Evolutionary conservation across 2,797 vertebrate species (phyloP).

Genomic region (Chelonia mydas): DNA sequence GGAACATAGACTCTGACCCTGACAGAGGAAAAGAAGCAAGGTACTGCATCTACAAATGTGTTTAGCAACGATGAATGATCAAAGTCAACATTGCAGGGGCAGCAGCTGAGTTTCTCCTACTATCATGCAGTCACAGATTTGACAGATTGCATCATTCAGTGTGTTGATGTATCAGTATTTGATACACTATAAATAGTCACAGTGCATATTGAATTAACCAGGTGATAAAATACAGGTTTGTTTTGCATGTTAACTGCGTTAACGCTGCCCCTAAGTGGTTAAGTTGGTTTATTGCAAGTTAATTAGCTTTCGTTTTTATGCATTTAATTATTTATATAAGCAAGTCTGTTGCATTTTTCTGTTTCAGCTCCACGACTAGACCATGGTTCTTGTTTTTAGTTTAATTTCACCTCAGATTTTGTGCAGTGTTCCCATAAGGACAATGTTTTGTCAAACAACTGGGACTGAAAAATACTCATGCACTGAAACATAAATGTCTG

Average conservation of each 20-base stretch:
- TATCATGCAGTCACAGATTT: not conserved
- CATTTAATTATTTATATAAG: conserved; percentile 64
- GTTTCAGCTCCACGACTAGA: not conserved
- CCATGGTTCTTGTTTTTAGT: not conserved
- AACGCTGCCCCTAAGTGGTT: conserved; percentile 89
- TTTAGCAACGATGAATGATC: conserved; percentile 45
- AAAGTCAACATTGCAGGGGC: not conserved
- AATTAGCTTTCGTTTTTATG: conserved; percentile 63
- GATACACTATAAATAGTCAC: conserved; percentile 70
- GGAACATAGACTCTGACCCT: conserved; percentile 85
- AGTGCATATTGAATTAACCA: conserved; percentile 51
- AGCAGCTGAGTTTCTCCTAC: not conserved
- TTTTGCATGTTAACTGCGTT: conserved; percentile 78
- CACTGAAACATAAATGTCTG: conserved; percentile 33
- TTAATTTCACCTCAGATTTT: conserved; percentile 25
- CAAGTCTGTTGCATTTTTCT: conserved; percentile 11
- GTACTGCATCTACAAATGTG: conserved; percentile 49
- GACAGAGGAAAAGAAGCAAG: conserved; percentile 84
- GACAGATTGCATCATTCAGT: conserved; percentile 48
- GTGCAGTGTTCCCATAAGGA: conserved; percentile 37
- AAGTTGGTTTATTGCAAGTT: conserved; percentile 87
- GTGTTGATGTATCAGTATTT: conserved; percentile 32
- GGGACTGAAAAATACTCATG: conserved; percentile 15
- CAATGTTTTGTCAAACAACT: conserved; percentile 9
- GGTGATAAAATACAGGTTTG: conserved; percentile 69